phyloP scores from a whole-genome alignment of 2,113 vertebrate species.

The Sciurus niger region DNA sequence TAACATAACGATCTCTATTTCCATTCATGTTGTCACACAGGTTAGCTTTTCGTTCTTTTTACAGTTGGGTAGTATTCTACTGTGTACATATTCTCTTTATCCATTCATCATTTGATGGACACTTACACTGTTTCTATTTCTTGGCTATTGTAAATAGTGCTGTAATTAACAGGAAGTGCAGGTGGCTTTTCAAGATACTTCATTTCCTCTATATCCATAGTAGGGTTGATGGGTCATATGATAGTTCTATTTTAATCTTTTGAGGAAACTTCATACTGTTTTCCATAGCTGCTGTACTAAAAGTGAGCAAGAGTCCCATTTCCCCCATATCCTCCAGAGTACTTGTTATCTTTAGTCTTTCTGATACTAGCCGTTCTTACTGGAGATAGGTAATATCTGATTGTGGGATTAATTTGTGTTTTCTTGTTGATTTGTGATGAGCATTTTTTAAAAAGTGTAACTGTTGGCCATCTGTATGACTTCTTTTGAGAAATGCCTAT shows the following conservation, averaged over 20 bases:
- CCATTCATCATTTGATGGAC: neutral
- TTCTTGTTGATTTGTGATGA: neutral
- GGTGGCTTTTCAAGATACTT: neutral
- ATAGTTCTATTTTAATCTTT: neutral
- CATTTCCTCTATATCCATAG: neutral
- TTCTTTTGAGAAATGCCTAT: neutral
- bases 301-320: neutral
- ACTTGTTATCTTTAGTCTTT: neutral
- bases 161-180: no score
- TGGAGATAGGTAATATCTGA: neutral
- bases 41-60: neutral
- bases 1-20: neutral
- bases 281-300: neutral
- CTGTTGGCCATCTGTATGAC: neutral
- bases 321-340: neutral
- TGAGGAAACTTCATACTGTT: neutral
- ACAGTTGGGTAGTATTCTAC: neutral
- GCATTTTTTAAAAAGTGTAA: neutral
- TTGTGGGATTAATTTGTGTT: neutral
- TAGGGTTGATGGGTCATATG: neutral
- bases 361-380: neutral
- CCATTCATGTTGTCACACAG: neutral
- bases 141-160: neutral
- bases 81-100: neutral
- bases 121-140: neutral